Base-by-base conservation (phyloP, 2,888 invertebrate genomes). In the Ctena decussata region DNA sequence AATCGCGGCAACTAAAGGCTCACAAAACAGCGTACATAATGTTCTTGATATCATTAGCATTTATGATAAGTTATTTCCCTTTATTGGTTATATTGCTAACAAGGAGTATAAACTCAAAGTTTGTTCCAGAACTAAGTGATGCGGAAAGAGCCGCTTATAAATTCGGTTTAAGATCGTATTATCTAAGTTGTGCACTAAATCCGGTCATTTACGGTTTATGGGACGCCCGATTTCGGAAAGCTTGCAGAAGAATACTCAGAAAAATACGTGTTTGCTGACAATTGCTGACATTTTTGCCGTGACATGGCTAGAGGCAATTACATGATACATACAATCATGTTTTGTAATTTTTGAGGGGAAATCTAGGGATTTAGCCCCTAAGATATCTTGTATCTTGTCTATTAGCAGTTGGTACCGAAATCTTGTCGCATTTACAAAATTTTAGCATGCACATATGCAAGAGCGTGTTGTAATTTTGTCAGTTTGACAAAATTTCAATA, bases 121-220 rank as follows among this genome's bases (percentile, higher is more conserved):
- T 90, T 65, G 89, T 91, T 8, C 49, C 82, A 3, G 78, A 75
- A 8, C 24, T 91, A 49, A 73, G 69, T 18, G 82, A 84, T 27
- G 46, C 70, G 24, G 83, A 41, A n/a, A 86, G 84, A 39, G 78
- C 86, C 0, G 85, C 80, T 0, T 91, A 90, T 53, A 86, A 89
- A 15, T 88, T 92, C 60, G 86, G 83, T 69, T 60, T 91, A 46
- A 60, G 92, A 5, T 91, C 91, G 3, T 92, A 90, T 41, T 91
- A 86, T 69, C 32, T 91, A n/a, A 90, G 89, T 77, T 89, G 91
- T 57, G 90, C 91, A 5, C 65, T 90, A 12, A 93, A 93, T 77
- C 92, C 93, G 0, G 75, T 93, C 15, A 90, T 93, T 27, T 93
- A 93, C 80, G 89, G 91, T 27, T 78, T 93, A 70, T 89, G 89